Percentiles rank a stretch among this genome's conserved stretches.
These are phyloP conservation scores for Clamator glandarius DNA, from an alignment of 2,797 vertebrate species.

Conservation along the genomic window DNA sequence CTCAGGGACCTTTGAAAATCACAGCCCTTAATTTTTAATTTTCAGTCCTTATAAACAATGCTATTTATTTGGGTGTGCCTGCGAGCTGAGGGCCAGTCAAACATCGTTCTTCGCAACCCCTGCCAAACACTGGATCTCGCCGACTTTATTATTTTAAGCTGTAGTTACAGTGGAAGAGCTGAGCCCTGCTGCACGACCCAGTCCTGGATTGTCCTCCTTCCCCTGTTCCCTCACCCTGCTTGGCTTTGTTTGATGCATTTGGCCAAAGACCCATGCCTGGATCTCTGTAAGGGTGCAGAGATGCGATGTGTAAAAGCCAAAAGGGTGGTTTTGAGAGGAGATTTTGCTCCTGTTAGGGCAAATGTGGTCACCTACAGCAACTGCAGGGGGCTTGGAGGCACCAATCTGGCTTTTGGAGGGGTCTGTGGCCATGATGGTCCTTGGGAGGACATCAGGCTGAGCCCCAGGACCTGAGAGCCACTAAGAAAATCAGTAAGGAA, in stretches of 20 bases:
- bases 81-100: constrained; percentile 28
- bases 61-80: constrained; percentile 67
- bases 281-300: background rate
- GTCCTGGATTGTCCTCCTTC: background rate
- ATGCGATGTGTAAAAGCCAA: background rate
- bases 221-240: background rate
- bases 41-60: constrained; percentile 59
- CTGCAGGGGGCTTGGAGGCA: background rate
- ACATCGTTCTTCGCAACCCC: background rate
- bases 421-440: background rate
- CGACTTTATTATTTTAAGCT: constrained; percentile 54
- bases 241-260: background rate
- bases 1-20: constrained; percentile 58
- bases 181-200: background rate
- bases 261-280: background rate
- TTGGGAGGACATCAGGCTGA: background rate
- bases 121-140: constrained; percentile 44
- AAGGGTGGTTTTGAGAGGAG: background rate
- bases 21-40: constrained; percentile 55
- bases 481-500: background rate
- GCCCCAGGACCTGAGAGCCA: background rate
- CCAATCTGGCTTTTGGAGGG: background rate
- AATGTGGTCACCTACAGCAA: background rate
- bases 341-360: background rate
- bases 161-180: constrained; percentile 19